These are phyloP conservation scores for Misgurnus anguillicaudatus DNA, from an alignment of 2,113 vertebrate species.

Conservation along the genomic window DNA sequence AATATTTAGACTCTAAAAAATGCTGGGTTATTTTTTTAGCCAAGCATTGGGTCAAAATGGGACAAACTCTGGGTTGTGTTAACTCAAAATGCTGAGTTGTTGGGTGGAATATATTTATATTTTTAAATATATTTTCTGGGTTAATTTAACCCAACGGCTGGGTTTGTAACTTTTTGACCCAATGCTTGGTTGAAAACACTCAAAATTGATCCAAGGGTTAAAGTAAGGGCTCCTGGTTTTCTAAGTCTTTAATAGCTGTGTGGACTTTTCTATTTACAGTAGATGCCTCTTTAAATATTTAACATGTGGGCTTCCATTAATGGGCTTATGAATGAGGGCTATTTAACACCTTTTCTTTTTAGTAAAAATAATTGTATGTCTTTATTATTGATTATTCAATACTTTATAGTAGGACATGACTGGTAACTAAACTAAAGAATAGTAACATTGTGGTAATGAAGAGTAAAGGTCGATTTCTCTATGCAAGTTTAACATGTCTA, in stretches of 20 bases:
- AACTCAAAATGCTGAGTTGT: too few relatives aligned
- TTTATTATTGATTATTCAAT: background rate
- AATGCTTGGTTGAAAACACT: too few relatives aligned
- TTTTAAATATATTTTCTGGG: too few relatives aligned
- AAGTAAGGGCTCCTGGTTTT: constrained; percentile 10
- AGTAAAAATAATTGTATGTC: constrained; percentile 28
- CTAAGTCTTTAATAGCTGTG: background rate
- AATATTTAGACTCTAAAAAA: too few relatives aligned
- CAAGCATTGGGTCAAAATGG: too few relatives aligned
- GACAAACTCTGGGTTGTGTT: too few relatives aligned
- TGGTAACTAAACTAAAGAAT: constrained; percentile 12
- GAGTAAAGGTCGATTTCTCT: constrained; percentile 45
- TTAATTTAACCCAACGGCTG: too few relatives aligned
- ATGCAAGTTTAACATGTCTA: constrained; percentile 50
- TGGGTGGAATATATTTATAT: too few relatives aligned
- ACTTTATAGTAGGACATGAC: constrained; percentile 14
- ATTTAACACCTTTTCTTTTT: constrained; percentile 49
- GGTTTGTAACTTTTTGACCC: too few relatives aligned
- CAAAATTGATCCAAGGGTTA: too few relatives aligned
- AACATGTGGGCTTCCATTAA: constrained; percentile 45
- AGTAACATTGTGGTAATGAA: background rate
- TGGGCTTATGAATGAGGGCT: constrained; percentile 66
- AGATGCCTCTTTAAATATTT: background rate
- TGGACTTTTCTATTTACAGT: background rate
- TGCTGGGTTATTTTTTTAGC: too few relatives aligned